These are phyloP conservation scores for Glaucomys volans DNA, from an alignment of 2,113 vertebrate species.

Conservation along the genomic window DNA sequence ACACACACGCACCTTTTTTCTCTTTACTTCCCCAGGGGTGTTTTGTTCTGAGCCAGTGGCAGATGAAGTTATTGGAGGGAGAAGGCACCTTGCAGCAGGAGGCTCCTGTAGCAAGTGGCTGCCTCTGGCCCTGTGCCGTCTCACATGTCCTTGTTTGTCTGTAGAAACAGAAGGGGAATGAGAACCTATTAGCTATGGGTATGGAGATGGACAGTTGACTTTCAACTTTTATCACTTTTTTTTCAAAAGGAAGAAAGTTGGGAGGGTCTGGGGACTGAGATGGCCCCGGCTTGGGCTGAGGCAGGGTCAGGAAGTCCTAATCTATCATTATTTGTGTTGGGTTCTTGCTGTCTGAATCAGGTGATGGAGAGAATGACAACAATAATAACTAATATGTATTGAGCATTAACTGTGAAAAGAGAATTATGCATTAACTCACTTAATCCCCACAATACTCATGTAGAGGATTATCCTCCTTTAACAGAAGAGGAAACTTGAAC, in stretches of 20 bases:
- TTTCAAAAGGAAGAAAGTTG: neutral
- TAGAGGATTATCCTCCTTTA: neutral
- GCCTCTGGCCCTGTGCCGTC: constrained; percentile 52
- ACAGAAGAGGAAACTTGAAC: neutral
- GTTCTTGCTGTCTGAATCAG: neutral
- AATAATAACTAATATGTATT: neutral
- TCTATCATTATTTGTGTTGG: neutral
- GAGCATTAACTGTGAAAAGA: neutral
- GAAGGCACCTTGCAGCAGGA: constrained; percentile 54
- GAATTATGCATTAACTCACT: neutral
- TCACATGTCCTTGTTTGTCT: constrained; percentile 67
- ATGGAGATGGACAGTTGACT: neutral
- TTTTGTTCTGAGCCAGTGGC: constrained; percentile 52
- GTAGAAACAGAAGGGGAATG: neutral
- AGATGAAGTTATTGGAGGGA: constrained; percentile 77
- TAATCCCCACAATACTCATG: neutral
- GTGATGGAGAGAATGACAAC: neutral
- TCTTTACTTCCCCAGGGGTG: constrained; percentile 57
- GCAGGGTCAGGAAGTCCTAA: neutral
- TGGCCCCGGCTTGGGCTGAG: neutral
- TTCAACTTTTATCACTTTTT: constrained; percentile 8
- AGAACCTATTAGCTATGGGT: neutral
- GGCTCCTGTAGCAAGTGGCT: constrained; percentile 17
- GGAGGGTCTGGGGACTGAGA: neutral
- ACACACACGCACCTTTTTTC: constrained; percentile 71